Conservation (phyloP, 2,113 vertebrate species). For the Agapornis roseicollis region DNA sequence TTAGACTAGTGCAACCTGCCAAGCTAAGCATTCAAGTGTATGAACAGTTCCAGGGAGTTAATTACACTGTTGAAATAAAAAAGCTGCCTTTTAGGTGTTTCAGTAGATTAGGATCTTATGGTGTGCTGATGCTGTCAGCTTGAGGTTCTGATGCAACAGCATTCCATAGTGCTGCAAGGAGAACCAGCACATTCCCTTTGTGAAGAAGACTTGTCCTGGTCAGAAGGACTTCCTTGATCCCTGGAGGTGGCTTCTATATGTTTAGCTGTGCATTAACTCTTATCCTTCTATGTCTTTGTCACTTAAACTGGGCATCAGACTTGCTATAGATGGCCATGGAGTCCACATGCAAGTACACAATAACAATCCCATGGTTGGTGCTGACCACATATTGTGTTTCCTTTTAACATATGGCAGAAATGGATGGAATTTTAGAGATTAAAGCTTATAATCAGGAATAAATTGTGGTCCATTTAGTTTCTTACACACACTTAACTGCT, state of each 20-base stretch:
- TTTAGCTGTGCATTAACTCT: background rate
- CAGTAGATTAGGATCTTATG: background rate
- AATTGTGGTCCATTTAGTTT: background rate
- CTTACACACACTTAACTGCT: background rate
- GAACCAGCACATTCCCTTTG: background rate
- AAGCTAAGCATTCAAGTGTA: background rate
- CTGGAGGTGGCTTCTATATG: background rate
- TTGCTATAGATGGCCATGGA: background rate
- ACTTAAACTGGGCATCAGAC: background rate
- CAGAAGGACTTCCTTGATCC: background rate
- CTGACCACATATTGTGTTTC: background rate
- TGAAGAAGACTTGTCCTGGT: background rate
- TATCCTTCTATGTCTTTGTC: background rate
- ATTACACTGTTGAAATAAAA: background rate
- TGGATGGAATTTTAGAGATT: background rate
- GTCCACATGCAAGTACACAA: no score
- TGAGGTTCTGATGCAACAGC: background rate
- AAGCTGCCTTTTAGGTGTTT: background rate
- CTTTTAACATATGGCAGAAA: background rate
- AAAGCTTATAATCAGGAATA: background rate
- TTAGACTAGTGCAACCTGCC: background rate
- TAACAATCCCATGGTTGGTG: background rate
- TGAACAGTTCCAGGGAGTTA: background rate
- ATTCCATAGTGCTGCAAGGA: background rate
- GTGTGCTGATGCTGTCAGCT: background rate